phyloP scores from a whole-genome alignment of 2,797 vertebrate species.

The Xerus rutilus region DNA sequence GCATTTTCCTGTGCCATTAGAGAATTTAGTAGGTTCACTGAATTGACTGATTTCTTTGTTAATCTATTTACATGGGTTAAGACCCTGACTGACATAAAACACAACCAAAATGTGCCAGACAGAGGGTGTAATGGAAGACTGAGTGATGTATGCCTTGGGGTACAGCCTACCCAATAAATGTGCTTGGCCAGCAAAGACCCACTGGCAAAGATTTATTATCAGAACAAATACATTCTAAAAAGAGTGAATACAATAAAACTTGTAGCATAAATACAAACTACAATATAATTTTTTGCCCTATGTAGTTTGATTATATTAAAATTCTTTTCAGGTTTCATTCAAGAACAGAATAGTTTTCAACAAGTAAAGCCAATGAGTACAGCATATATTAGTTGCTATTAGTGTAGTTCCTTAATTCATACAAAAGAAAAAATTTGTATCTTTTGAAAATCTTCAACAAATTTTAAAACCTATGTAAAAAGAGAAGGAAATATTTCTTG shows the following conservation, averaged over 20 bases:
- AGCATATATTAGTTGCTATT: not conserved
- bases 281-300: not conserved
- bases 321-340: constrained; percentile 30
- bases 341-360: constrained; percentile 15
- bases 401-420: not conserved
- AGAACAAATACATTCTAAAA: constrained; percentile 66
- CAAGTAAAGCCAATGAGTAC: not conserved
- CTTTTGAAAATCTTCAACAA: not conserved
- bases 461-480: constrained; percentile 20
- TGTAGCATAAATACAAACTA: constrained; percentile 30
- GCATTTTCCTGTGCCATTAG: constrained; percentile 56
- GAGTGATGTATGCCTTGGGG: constrained; percentile 60
- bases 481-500: constrained; percentile 26
- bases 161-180: constrained; percentile 74
- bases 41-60: constrained; percentile 76
- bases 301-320: constrained; percentile 12
- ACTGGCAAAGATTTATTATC: constrained; percentile 72
- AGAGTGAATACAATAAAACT: constrained; percentile 40
- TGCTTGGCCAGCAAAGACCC: constrained; percentile 62
- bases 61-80: constrained; percentile 76
- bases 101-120: constrained; percentile 60
- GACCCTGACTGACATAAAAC: constrained; percentile 71
- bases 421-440: not conserved
- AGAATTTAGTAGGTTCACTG: constrained; percentile 70
- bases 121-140: constrained; percentile 53